These are phyloP conservation scores for Halcyon leucocephala DNA, from an alignment of 2,797 vertebrate genomes.

Conservation along the genomic window DNA sequence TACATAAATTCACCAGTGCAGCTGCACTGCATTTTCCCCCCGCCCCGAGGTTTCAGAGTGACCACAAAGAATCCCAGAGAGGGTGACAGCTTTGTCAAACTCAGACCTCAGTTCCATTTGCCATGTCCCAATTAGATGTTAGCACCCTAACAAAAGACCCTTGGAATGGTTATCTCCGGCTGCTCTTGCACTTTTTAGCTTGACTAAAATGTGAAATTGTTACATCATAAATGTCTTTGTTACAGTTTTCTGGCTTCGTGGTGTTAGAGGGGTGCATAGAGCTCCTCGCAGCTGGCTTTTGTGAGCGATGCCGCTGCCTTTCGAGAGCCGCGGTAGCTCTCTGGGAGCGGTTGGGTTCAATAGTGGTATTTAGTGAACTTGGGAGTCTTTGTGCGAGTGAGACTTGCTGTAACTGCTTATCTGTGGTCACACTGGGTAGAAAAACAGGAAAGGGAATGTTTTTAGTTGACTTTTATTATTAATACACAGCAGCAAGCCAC, in stretches of 20 bases:
- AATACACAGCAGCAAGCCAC: not conserved
- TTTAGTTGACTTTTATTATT: not conserved
- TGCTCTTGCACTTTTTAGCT: not conserved
- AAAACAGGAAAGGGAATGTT: not conserved
- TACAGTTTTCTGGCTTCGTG: not conserved
- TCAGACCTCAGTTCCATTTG: not conserved
- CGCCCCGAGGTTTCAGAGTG: not conserved
- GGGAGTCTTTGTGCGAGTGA: not conserved
- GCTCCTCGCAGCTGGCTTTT: not conserved
- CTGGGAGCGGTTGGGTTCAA: not conserved
- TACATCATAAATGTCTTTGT: slow-evolving; percentile 6
- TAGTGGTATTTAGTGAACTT: not conserved
- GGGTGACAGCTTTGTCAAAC: slow-evolving; percentile 18
- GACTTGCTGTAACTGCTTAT: not conserved
- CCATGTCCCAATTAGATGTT: slow-evolving; percentile 13
- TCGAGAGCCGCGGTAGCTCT: not conserved
- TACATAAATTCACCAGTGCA: slow-evolving; percentile 15
- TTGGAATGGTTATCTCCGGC: not conserved
- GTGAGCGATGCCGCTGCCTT: not conserved
- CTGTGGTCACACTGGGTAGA: not conserved
- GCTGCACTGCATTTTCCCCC: not conserved
- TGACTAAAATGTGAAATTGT: not conserved
- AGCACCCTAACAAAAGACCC: not conserved
- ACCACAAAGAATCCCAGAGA: not conserved
- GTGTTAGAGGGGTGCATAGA: not conserved